Conservation (phyloP, 2,113 vertebrate species). For the Dendropsophus ebraccatus region DNA sequence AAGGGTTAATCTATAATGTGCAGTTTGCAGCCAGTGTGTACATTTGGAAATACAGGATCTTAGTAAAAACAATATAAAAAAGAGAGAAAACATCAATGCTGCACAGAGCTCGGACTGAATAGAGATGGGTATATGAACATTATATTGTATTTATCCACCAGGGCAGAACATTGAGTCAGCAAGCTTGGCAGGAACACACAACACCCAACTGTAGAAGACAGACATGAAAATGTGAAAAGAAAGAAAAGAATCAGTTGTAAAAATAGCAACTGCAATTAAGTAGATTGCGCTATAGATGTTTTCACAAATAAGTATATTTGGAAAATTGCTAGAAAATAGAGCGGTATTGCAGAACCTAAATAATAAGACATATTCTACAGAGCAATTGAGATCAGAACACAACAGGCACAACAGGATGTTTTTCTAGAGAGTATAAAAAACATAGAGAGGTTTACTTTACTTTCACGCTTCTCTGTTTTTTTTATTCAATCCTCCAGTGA, state of each 20-base stretch:
- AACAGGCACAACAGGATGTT: too few relatives aligned
- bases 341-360: too few relatives aligned
- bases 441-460: too few relatives aligned
- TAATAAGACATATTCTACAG: too few relatives aligned
- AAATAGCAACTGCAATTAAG: neutral
- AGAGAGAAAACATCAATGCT: too few relatives aligned
- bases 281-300: neutral
- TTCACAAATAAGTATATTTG: neutral
- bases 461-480: too few relatives aligned
- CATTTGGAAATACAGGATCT: neutral
- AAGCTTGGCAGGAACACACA: neutral
- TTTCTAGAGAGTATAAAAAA: too few relatives aligned
- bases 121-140: neutral
- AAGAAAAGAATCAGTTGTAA: neutral
- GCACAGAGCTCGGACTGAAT: neutral
- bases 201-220: neutral
- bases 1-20: neutral
- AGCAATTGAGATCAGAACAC: too few relatives aligned
- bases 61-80: neutral
- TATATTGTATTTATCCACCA: constrained; percentile 8
- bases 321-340: too few relatives aligned
- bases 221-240: neutral
- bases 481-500: too few relatives aligned
- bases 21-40: neutral
- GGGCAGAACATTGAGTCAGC: neutral